A percentile compares a stretch with the other conserved stretches of the same genome.
Evolutionary conservation across 2,888 invertebrate genomes (phyloP).

Genomic region (Brachyopa scutellaris): DNA sequence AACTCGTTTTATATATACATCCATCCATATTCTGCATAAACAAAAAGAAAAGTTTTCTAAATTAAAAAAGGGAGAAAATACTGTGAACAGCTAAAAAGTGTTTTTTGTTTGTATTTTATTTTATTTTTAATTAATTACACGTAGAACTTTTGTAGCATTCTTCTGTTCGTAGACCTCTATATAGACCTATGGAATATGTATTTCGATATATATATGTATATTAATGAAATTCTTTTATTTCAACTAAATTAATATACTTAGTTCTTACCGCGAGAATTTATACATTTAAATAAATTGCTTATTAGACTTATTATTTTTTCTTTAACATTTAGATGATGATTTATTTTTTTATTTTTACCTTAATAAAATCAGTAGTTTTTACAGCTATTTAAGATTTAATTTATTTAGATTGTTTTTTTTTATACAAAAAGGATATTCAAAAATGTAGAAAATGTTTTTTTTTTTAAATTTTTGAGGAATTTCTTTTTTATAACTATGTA

Average conservation of each 20-base stretch:
- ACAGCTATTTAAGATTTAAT: conserved; percentile 66
- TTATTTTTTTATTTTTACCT: conserved; percentile 47
- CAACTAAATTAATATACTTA: conserved; percentile 53
- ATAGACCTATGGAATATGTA: conserved; percentile 66
- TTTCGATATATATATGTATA: conserved; percentile 65
- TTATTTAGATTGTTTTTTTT: conserved; percentile 39
- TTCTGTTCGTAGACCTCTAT: conserved; percentile 42
- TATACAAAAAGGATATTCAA: conserved; percentile 71
- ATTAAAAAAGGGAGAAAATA: not conserved
- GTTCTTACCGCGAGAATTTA: conserved; percentile 38
- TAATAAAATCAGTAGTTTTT: conserved; percentile 62
- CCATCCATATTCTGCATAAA: conserved; percentile 25
- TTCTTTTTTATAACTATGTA: conserved; percentile 49
- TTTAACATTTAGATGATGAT: conserved; percentile 61
- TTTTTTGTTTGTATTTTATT: not conserved
- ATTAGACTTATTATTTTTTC: conserved; percentile 30
- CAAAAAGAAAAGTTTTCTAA: conserved; percentile 17
- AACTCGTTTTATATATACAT: too few species aligned
- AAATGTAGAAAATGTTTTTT: conserved; percentile 69
- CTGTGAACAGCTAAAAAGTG: conserved; percentile 53
- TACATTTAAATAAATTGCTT: conserved; percentile 60
- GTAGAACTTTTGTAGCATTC: conserved; percentile 33
- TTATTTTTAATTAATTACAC: conserved; percentile 35
- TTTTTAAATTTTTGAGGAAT: conserved; percentile 22
- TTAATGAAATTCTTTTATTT: conserved; percentile 37